Evolutionary conservation across 2,113 vertebrate genomes (phyloP), one percentile per base, ranked within the genome.

Genomic region (Pomatorhinus ruficollis): DNA sequence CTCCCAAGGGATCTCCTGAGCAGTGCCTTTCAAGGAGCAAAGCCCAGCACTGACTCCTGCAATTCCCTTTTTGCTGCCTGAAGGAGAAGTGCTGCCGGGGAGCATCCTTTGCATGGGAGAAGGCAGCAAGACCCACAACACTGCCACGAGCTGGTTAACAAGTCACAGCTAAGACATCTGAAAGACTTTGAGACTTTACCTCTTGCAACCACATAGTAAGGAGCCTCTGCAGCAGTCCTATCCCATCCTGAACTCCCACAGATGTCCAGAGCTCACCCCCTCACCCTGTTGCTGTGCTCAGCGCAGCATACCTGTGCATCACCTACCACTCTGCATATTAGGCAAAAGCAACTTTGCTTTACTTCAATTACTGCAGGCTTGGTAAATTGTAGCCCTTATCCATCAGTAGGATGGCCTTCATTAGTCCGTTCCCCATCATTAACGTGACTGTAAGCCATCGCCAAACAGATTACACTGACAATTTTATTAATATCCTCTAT

Each of bases 51-150:
- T 33, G 30, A 39, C 40, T 80, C 45, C 63, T 74, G 54, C 25
- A 44, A 78, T 52, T 80, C 37, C 87, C 45, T 33, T 83, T 72
- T 37, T 0, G 0, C 10, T 57, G 45, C 19, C 50, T 27, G 16
- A 50, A 72, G 57, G 20, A 63, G 13, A 24, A 88, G 53, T 0
- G 0, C 16, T 70, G 70, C 15, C 0, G 0, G n/a, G 17, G 19
- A 93, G 22, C 31, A 53, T n/a, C 52, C 49, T 33, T 33, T 44
- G 24, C 40, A 39, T 0, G 0, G 23, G 50, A 83, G 27, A n/a
- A 80, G 40, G 40, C 33, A 83, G 63, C 57, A 47, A 69, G 72
- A 65, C 24, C 37, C 74, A 39, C 39, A 82, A 22, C 22, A 61
- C 25, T 59, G 53, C 39, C 50, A 27, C 0, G 1, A 53, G 56